Conservation (phyloP, 1,140 invertebrate species). For the Drosophila sp. region DNA sequence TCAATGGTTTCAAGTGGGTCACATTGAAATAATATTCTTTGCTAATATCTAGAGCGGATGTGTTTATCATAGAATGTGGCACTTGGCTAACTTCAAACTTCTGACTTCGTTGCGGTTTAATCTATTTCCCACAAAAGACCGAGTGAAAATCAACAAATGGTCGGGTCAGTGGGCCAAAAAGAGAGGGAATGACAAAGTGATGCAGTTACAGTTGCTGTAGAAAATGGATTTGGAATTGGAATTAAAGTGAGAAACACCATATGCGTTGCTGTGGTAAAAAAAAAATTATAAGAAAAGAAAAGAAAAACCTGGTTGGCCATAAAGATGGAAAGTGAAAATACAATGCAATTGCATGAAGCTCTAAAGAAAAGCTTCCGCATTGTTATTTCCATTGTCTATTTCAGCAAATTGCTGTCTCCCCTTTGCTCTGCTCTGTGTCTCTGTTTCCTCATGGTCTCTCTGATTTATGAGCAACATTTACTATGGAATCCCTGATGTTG, state of each 20-base stretch:
- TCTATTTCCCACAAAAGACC: constrained; percentile 17
- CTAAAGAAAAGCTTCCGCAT: constrained; percentile 55
- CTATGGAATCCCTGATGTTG: constrained; percentile 25
- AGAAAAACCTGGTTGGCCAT: constrained; percentile 34
- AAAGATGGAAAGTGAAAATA: constrained; percentile 56
- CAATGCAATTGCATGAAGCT: constrained; percentile 24
- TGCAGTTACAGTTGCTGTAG: background rate
- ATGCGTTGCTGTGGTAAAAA: constrained; percentile 32
- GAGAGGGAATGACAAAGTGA: background rate
- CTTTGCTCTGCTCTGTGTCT: background rate
- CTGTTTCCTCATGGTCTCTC: background rate
- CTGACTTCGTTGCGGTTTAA: too few relatives aligned
- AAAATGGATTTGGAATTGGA: too few relatives aligned
- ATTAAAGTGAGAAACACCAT: constrained; percentile 25
- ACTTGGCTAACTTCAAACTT: constrained; percentile 40
- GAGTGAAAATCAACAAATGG: constrained; percentile 41
- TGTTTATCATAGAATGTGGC: constrained; percentile 57
- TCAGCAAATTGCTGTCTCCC: background rate
- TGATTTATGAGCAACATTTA: constrained; percentile 10
- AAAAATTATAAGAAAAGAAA: constrained; percentile 7
- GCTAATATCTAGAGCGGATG: constrained; percentile 67
- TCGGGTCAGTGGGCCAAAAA: constrained; percentile 18
- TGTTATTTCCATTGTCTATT: constrained; percentile 44
- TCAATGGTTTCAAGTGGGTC: constrained; percentile 60
- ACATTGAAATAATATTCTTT: constrained; percentile 63